Conservation (phyloP, 2,797 vertebrate species). For the Megaceryle alcyon region DNA sequence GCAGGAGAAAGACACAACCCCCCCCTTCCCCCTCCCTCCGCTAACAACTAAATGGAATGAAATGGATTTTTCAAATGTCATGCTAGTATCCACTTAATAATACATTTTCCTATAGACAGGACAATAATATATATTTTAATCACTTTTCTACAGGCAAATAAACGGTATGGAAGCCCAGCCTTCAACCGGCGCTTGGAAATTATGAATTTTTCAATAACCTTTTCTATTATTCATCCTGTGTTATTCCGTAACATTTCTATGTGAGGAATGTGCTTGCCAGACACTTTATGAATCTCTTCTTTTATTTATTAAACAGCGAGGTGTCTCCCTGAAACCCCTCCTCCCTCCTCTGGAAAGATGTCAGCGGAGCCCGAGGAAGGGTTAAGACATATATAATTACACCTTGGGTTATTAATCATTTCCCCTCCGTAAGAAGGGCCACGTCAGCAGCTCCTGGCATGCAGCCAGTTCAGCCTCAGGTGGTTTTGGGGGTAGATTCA, state of each 20-base stretch:
- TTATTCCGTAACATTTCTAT: conserved; percentile 88
- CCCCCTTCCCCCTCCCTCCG: background rate
- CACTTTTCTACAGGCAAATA: conserved; percentile 84
- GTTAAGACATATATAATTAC: conserved; percentile 51
- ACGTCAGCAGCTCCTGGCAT: background rate
- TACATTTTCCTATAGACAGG: conserved; percentile 84
- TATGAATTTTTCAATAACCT: conserved; percentile 91
- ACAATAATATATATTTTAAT: conserved; percentile 87
- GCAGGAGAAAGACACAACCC: background rate
- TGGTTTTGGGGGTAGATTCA: background rate
- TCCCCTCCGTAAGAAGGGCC: background rate
- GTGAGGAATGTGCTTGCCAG: conserved; percentile 81
- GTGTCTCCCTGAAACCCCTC: conserved; percentile 76
- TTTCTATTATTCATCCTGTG: conserved; percentile 93
- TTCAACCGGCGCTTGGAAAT: conserved; percentile 87
- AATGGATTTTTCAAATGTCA: conserved; percentile 84
- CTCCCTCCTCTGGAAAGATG: conserved; percentile 38
- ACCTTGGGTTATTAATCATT: conserved; percentile 62
- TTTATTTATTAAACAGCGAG: conserved; percentile 90
- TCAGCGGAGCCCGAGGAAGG: background rate
- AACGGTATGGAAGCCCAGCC: conserved; percentile 82
- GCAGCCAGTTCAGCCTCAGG: background rate
- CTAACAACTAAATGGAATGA: conserved; percentile 76
- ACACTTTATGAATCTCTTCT: conserved; percentile 87
- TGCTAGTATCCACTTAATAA: conserved; percentile 83